These are phyloP conservation scores for Scomber japonicus DNA, from an alignment of 2,113 vertebrate species.

Conservation along the genomic window DNA sequence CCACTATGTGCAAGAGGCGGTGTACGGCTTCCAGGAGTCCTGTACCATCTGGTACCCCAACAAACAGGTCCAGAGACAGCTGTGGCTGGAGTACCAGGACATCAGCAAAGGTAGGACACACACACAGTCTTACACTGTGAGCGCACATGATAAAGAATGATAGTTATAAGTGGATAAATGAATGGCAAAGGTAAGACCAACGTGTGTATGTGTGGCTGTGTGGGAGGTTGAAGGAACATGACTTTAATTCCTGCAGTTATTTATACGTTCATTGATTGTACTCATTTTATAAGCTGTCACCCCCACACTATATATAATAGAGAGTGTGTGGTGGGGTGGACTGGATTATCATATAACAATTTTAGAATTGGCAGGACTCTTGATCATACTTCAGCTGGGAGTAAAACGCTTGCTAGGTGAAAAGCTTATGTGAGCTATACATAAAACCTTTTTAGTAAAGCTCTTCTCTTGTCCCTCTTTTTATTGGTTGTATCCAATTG, in stretches of 20 bases:
- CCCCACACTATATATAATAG: neutral
- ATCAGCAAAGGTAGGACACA: constrained; percentile 94
- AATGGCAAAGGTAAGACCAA: neutral
- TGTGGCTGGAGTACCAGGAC: constrained; percentile 99
- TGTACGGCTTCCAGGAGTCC: constrained; percentile 97
- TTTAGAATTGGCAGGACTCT: constrained; percentile 24
- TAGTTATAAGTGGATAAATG: neutral
- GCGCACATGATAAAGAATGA: neutral
- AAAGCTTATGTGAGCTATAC: constrained; percentile 19
- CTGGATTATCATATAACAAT: constrained; percentile 17
- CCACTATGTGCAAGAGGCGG: constrained; percentile 97
- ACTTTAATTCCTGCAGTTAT: neutral
- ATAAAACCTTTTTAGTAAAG: constrained; percentile 25
- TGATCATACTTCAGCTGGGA: constrained; percentile 14
- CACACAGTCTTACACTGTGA: neutral
- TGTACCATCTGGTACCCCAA: constrained; percentile 99
- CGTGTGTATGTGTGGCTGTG: neutral
- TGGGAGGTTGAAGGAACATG: neutral
- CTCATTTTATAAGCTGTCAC: neutral
- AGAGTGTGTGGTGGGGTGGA: neutral
- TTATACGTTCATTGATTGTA: constrained; percentile 6
- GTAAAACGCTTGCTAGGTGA: constrained; percentile 28
- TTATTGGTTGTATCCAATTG: neutral
- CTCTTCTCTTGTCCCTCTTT: neutral
- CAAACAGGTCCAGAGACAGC: constrained; percentile 95